phyloP scores from a whole-genome alignment of 92 coral and sea anemone species.

The Metridium senile region DNA sequence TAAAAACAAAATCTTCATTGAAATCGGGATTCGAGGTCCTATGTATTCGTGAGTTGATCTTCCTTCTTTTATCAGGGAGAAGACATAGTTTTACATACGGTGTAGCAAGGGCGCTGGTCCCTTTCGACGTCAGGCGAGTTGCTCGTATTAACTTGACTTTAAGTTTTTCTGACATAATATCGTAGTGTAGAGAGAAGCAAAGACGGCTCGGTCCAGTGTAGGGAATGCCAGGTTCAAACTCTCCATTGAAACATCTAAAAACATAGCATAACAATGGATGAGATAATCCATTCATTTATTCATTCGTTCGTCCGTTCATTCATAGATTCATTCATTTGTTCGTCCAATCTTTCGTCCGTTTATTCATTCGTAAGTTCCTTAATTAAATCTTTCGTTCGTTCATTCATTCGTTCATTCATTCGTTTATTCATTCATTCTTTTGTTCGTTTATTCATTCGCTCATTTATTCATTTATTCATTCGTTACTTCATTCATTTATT shows the following conservation, averaged over 20 bases:
- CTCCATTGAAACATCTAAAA: no score
- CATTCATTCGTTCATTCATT: not conserved
- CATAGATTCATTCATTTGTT: not conserved
- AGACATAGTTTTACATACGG: constrained; percentile 81
- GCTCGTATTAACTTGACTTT: constrained; percentile 60
- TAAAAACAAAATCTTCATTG: constrained; percentile 82
- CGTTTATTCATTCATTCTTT: not conserved
- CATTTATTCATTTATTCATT: no score
- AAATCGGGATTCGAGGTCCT: constrained; percentile 89
- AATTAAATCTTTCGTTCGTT: not conserved
- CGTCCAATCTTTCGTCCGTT: not conserved
- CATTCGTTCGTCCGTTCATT: not conserved
- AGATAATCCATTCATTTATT: no score
- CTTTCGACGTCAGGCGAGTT: constrained; percentile 75
- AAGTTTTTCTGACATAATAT: constrained; percentile 59
- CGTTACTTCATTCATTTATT: no score
- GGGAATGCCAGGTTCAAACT: constrained; percentile 62
- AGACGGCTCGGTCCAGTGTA: constrained; percentile 80
- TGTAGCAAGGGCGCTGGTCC: constrained; percentile 71
- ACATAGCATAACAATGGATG: no score
- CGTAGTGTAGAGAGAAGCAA: constrained; percentile 71
- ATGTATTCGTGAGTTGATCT: constrained; percentile 79
- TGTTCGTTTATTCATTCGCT: no score
- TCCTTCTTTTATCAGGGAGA: constrained; percentile 87
- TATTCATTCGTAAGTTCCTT: not conserved